Base-by-base conservation (phyloP, 2,888 invertebrate genomes). In the Pachycephus smyrnensis region DNA sequence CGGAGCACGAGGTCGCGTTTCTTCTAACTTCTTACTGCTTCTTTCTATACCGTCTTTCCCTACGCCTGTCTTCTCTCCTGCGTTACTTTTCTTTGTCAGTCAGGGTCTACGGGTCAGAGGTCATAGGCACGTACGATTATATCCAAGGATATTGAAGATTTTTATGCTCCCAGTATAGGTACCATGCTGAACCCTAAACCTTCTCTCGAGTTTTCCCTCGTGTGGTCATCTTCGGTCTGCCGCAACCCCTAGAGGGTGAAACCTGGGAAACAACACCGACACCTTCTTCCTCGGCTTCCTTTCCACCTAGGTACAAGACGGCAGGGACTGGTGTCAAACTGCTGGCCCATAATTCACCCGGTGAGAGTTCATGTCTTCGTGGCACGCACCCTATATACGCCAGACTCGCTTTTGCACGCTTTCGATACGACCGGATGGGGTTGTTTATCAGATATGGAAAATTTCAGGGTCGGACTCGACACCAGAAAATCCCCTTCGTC, bases 301-400 rank as follows among this genome's bases (percentile, higher is more conserved):
- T 68, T 12, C 71, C 73, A 71, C 9, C 75, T 30, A 35, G 35
- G 78, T 73, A 73, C 80, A 79, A 81, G 80, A 79, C 81, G 80
- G 80, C 81, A 80, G 82, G 80, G 84, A 83, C 78, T 80, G 86
- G 85, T 89, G 89, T 89, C 88, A 88, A 88, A 88, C 86, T 86
- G 83, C 84, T 83, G 83, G 80, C 82, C 85, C 85, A 88, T 89
- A 88, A 88, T 87, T 89, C 88, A 88, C 86, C 82, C 82, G 76
- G 84, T 81, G 84, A 82, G 84, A 85, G 86, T 88, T 88, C 88
- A 88, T 88, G 88, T 88, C 84, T 82, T 82, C 80, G 83, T 84
- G 87, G 83, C 89, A 89, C 89, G 89, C 88, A 88, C 84, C 82
- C 78, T 76, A 75, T 55, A 55, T 73, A 74, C 74, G 74, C 12